Conservation (phyloP, 2,113 vertebrate species). For the Heteronetta atricapilla region DNA sequence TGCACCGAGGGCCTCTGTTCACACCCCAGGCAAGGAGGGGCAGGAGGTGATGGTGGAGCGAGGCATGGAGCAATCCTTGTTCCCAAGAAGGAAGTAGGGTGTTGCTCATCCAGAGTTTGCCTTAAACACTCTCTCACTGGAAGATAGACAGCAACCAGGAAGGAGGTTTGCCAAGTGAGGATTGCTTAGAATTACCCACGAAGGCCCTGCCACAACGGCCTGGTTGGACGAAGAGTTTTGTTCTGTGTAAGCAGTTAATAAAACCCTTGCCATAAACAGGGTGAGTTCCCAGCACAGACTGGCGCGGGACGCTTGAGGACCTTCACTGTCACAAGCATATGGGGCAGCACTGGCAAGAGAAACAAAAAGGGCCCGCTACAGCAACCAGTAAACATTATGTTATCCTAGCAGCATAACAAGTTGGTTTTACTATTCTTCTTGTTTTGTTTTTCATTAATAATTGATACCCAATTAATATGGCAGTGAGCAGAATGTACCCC, state of each 20-base stretch:
- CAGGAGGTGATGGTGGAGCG: accelerated
- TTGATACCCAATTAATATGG: slow-evolving; percentile 18
- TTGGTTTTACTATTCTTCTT: background rate
- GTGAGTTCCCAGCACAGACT: background rate
- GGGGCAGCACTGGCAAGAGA: background rate
- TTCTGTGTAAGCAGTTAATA: background rate
- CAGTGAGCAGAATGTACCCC: background rate
- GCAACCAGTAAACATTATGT: background rate
- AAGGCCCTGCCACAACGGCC: background rate
- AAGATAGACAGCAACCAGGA: background rate
- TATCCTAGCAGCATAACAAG: background rate
- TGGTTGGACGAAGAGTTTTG: background rate
- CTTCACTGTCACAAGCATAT: background rate
- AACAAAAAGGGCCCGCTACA: background rate
- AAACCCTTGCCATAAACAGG: background rate
- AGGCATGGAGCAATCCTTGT: background rate
- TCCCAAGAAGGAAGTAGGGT: background rate
- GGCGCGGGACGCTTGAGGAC: background rate
- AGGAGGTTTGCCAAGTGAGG: background rate
- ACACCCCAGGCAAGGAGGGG: background rate
- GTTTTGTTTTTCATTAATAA: background rate
- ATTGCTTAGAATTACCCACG: background rate
- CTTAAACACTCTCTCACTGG: background rate
- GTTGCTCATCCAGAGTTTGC: background rate
- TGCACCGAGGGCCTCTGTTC: background rate